Base-by-base conservation (phyloP, 2,797 vertebrate genomes). In the Halcyon leucocephala region DNA sequence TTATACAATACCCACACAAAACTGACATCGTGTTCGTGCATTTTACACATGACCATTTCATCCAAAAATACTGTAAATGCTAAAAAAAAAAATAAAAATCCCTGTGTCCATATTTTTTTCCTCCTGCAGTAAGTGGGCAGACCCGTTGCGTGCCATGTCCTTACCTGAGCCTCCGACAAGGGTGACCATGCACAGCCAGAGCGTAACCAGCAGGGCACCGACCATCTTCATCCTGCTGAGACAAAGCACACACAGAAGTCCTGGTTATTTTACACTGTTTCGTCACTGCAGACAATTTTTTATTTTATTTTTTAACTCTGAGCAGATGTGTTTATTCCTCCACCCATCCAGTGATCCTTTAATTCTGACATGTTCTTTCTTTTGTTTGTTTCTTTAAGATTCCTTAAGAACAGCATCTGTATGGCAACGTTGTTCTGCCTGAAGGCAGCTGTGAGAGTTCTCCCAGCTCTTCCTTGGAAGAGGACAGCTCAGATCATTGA, bases 151-250 rank as follows among this genome's bases (percentile, higher is more conserved):
- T 3, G 46, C 35, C 35, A 31, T 0, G 1, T 69, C 86, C 98
- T 98, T 96, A 98, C 98, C 98, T 0, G 98, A 98, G 72, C 97
- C 10, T 11, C 88, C 91, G 76, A 86, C 4, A 0, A 95, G 83
- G 33, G 95, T 74, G 57, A 97, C 62, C 51, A 90, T 62, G 72
- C 90, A 96, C 82, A 98, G 95, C 91, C 76, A 98, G 22, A 98
- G 57, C 2, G 24, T 82, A 73, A 96, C n/a, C 70, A 96, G 79
- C 51, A 97, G 41, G 46, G 69, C 94, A 77, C 94, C 76, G 8
- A 93, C 66, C 90, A 97, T 91, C 95, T 96, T 94, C 98, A 98
- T 98, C 97, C 98, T 98, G 96, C 82, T 15, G 35, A 96, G n/a
- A 95, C 15, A 96, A 94, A 91, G 69, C 24, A 90, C 46, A 90